Base-by-base conservation (phyloP, 2,888 invertebrate species). In the Noctua fimbriata region DNA sequence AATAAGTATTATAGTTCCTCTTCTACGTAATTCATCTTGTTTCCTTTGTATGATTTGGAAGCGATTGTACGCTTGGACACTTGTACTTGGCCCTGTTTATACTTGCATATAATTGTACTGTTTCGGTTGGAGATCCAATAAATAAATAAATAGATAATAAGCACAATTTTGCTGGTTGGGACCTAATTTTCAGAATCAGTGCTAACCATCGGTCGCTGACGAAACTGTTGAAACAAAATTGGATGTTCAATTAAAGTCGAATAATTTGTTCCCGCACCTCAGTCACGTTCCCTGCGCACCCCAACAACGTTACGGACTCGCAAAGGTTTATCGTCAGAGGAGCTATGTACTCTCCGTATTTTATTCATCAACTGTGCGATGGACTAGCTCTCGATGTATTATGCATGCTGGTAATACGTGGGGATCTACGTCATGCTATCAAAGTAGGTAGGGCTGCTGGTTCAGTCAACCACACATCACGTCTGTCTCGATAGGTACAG, bases 361-460 rank as follows among this genome's bases (percentile, higher is more conserved):
- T 69, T 72, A 77, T 83, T 82, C 67, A 81, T 52, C n/a, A 55
- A 63, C 52, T 41, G 28, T 47, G 52, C 14, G 24, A 49, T 67
- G 32, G 41, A 58, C 24, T 63, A 63, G 47, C 28, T 67, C 7
- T 44, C 21, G n/a, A 67, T 77, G 60, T 24, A 76, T 71, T 71
- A 71, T 66, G 65, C n/a, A 70, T 41, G 41, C 21, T 21, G 28
- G 41, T 76, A 44, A 52, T 58, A 69, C 63, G 36, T 65, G 49
- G 63, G 44, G 52, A 65, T 55, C 32, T 55, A 65, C 47, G 65
- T 66, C 63, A 49, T 32, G 69, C 36, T 6, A 36, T 44, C 49
- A 12, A 47, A 70, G 63, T 55, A 69, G 36, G 36, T 36, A 28
- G 55, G 36, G 60, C 41, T n/a, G n/a, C 55, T 18, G 24, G 24